Base-by-base conservation (phyloP, 2,113 vertebrate species). In the Cavia porcellus region DNA sequence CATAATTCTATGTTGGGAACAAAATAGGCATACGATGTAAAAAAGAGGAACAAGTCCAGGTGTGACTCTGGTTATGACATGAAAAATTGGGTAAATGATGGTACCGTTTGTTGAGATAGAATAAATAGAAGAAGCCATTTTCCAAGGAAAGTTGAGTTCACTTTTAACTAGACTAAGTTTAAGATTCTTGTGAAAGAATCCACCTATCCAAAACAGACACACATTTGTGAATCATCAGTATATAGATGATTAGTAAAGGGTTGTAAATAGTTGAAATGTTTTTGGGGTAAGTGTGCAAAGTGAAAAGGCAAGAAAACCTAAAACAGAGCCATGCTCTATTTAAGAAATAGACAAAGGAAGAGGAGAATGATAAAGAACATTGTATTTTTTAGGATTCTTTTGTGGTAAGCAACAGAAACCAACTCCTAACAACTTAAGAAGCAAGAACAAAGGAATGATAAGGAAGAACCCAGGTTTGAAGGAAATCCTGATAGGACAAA, bases 161-260 rank as follows among this genome's bases (percentile, higher is more conserved):
- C 59, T 94, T 90, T 95, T 70, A 42, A 50, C 7, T 12, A 64
- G 32, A 92, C 15, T 45, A 32, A 84, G 15, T 95, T 90, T 90
- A 79, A 92, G 45, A 10, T 75, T 95, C n/a, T 38, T 62, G 3
- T 66, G 66, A 55, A 42, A 72, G 10, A 83, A 45, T 38, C 82
- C 8, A 25, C 20, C 14, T 74, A 61, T 70, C 50, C 74, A 50
- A 87, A 84, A n/a, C n/a, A 32, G n/a, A 88, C 62, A 13, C 6
- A 75, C 4, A 19, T 86, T 86, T 94, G 38, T 61, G 81, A 94
- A 79, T 75, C 38, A 80, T 79, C 17, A 86, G 8, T 61, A 66
- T 84, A 28, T 30, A 74, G 52, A 57, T 86, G 32, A 86, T 79
- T 7, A 45, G 68, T 77, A 75, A 70, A 32, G 70, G 11, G 2